Evolutionary conservation across 2,797 vertebrate species (phyloP), one percentile per base, ranked within the genome.

Genomic region (Sciaenops ocellatus): DNA sequence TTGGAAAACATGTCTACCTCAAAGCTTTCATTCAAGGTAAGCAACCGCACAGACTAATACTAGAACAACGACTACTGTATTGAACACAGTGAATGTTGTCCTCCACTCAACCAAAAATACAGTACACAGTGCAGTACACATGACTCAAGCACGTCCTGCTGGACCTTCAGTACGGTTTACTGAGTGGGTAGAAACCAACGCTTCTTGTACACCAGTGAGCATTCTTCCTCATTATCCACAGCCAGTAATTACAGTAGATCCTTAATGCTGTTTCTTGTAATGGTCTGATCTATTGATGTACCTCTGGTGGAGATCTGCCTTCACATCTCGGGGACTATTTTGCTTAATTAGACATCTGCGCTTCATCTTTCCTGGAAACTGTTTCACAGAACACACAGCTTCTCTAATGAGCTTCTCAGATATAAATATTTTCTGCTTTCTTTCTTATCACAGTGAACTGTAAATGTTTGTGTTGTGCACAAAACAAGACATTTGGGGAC

Each of bases 1-100:
- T 95, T 28, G 98, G 98, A 76, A 96, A 96, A 74, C 98, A 99
- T 4, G 76, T 99, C 95, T 99, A 97, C 96, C 96, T 99, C 96
- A 97, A 95, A 90, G 92, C 95, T 46, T 77, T 86, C 18, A 73
- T 98, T 88, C 84, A 96, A 95, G 97, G 98, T 99, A 92, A 91
- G 82, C 7, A 15, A 16, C 10, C 48, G 1, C 20, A 42, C 44
- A 22, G 20, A 28, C 69, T 48, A n/a, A 30, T 7, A 60, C 30
- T 30, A 30, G 6, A 38, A 30, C 30, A 30, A 6, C 5, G 30
- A 30, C 30, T 30, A 38, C 65, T 34, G 34, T 5, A 62, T 22
- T 9, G 6, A 30, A 41, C 6, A 48, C 44, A 56, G 24, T 17
- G 20, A 18, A 22, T 34, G 30, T 22, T 15, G 8, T 12, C 4